Percentiles rank a stretch among this genome's conserved stretches.
These are phyloP conservation scores for Dione juno DNA, from an alignment of 2,888 invertebrate genomes.

Conservation along the genomic window DNA sequence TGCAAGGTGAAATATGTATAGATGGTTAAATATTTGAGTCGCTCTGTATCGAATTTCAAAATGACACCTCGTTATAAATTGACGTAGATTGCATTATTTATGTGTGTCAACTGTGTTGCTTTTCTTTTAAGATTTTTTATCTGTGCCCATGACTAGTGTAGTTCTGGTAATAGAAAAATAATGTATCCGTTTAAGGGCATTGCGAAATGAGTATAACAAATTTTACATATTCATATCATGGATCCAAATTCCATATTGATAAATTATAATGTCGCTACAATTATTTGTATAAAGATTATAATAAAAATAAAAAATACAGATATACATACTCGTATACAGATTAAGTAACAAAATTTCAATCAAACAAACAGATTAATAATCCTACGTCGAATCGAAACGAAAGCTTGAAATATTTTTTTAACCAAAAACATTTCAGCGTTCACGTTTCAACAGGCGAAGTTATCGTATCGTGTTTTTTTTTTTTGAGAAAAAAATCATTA, in stretches of 20 bases:
- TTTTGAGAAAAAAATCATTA: slow-evolving; percentile 36
- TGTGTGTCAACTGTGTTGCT: neutral
- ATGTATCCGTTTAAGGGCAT: too few relatives aligned
- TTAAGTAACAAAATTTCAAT: slow-evolving; percentile 5
- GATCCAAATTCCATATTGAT: too few relatives aligned
- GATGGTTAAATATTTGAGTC: slow-evolving; percentile 53
- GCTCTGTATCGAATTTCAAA: slow-evolving; percentile 52
- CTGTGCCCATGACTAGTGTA: too few relatives aligned
- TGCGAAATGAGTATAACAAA: too few relatives aligned
- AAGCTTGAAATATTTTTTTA: slow-evolving; percentile 22
- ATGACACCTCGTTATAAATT: slow-evolving; percentile 48
- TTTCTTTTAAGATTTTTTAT: too few relatives aligned
- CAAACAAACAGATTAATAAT: slow-evolving; percentile 22
- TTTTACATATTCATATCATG: too few relatives aligned
- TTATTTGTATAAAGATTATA: neutral
- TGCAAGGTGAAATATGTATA: slow-evolving; percentile 55
- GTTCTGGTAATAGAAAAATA: too few relatives aligned
- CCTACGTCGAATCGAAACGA: slow-evolving; percentile 14
- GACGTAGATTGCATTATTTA: slow-evolving; percentile 23
- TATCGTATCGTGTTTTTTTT: slow-evolving; percentile 33
- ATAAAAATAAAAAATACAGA: neutral
- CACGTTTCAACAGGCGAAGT: slow-evolving; percentile 15
- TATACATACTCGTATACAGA: neutral
- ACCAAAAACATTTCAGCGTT: slow-evolving; percentile 16
- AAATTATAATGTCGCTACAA: too few relatives aligned